Evolutionary conservation across 2,797 vertebrate genomes (phyloP).

Genomic region (Acanthiza pusilla): DNA sequence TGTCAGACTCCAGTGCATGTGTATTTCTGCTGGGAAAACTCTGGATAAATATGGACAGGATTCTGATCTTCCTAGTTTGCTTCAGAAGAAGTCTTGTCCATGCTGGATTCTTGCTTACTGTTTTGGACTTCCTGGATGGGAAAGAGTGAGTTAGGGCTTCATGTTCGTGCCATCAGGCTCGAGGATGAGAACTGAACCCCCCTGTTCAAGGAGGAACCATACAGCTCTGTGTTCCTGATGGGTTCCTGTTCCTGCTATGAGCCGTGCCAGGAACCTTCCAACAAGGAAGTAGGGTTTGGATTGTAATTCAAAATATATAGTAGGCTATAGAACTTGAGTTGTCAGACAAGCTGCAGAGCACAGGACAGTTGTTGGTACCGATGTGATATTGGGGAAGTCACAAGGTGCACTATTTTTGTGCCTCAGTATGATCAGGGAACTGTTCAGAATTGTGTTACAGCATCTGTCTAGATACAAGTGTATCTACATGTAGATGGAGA

Average conservation of each 20-base stretch:
- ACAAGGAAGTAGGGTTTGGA: background rate
- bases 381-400: background rate
- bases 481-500: background rate
- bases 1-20: accelerated
- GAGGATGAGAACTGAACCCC: background rate
- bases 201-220: accelerated
- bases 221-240: background rate
- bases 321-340: background rate
- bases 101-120: background rate
- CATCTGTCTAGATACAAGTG: background rate
- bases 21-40: background rate
- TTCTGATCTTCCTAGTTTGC: background rate
- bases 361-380: background rate
- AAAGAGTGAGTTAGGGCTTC: background rate
- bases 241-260: background rate
- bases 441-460: background rate
- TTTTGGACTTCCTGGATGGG: background rate
- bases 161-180: background rate
- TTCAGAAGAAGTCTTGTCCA: background rate
- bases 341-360: background rate
- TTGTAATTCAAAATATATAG: background rate
- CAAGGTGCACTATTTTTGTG: background rate
- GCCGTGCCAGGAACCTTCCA: background rate
- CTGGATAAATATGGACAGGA: background rate
- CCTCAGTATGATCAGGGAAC: background rate